Conservation (phyloP, 2,797 vertebrate species). For the Kryptopterus vitreolus region DNA sequence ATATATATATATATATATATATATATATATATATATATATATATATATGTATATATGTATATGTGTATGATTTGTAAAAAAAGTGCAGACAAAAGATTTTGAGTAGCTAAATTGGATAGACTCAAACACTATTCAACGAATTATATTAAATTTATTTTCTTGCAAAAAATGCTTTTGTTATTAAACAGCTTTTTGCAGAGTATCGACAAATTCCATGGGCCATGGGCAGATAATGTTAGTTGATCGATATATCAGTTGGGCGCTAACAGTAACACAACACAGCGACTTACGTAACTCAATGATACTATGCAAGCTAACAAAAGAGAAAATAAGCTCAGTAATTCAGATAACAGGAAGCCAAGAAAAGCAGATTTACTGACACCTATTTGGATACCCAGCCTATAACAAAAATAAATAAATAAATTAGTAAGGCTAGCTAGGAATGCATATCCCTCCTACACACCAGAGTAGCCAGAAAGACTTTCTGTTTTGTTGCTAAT, state of each 20-base stretch:
- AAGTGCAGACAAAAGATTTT: neutral
- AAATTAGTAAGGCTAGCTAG: too few species aligned
- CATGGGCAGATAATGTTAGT: neutral
- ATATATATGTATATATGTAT: too few species aligned
- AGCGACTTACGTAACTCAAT: neutral
- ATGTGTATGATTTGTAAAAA: neutral
- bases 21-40: too few species aligned
- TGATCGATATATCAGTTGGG: neutral
- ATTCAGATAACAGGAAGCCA: neutral
- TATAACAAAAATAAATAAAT: too few species aligned
- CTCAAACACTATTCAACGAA: neutral
- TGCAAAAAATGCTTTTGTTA: neutral
- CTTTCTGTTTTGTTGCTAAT: slow-evolving; percentile 13
- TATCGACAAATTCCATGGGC: neutral
- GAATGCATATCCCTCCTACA: slow-evolving; percentile 22
- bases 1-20: too few species aligned
- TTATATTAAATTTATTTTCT: neutral
- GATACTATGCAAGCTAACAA: neutral
- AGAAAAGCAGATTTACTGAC: neutral
- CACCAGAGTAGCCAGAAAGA: neutral
- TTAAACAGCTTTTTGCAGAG: neutral
- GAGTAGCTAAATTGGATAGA: neutral
- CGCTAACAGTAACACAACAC: neutral
- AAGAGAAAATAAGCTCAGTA: neutral
- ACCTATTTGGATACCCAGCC: neutral